Evolutionary conservation across 2,888 invertebrate species (phyloP), one percentile per base, ranked within the genome.

Genomic region (Disparrhopalites patrizii): DNA sequence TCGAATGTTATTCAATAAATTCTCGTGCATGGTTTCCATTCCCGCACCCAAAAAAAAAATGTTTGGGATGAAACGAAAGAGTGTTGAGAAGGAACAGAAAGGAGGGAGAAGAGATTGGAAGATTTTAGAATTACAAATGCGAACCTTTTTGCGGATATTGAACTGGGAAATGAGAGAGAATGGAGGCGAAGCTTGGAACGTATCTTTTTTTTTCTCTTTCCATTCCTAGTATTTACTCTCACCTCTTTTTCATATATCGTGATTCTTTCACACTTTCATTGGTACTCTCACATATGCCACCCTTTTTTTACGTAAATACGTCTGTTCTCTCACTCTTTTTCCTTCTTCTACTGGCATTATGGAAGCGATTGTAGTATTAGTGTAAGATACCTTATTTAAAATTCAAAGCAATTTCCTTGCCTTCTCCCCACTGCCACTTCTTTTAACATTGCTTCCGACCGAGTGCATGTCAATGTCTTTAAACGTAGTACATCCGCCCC

Each of bases 51-150:
- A n/a, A n/a, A n/a, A n/a, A n/a, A n/a, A n/a, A n/a, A n/a, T n/a
- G n/a, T n/a, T n/a, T n/a, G n/a, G n/a, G n/a, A n/a, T n/a, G n/a
- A n/a, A n/a, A n/a, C n/a, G 8, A 31, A 20, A 58, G 36, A 28
- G 38, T 10, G 55, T 36, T 55, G 31, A 54, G 31, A 51, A 57
- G 52, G 15, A 38, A 61, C 31, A 56, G 50, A 47, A 54, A 54
- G 40, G 50, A n/a, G 52, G 20, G 33, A 20, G 47, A 56, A 56
- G 40, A 58, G 36, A 68, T 62, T 62, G 55, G 55, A 63, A 60
- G 62, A 68, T 66, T 72, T 73, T 73, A 70, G 73, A 70, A 73
- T 73, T 73, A 72, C 73, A 73, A 72, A 73, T 72, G 40, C 55
- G 70, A 68, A 68, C 68, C 72, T 70, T 72, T 70, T 70, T 67